phyloP scores from a whole-genome alignment of 2,888 invertebrate genomes.

The Apoda limacodes region DNA sequence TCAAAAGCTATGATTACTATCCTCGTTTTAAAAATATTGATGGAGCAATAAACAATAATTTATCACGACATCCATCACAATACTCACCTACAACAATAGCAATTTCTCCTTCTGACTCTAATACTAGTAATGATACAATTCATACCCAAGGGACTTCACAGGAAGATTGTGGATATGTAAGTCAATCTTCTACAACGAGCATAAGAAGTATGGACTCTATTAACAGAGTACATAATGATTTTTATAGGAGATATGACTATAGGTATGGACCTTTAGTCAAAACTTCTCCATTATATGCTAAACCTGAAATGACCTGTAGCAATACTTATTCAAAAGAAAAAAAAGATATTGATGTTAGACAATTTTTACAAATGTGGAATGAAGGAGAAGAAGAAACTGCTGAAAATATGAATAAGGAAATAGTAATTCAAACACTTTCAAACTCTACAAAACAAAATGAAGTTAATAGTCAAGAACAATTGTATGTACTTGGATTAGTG shows the following conservation, averaged over 20 bases:
- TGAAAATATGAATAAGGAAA: slow-evolving; percentile 39
- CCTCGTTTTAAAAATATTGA: slow-evolving; percentile 42
- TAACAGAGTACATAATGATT: slow-evolving; percentile 38
- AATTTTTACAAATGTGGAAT: slow-evolving; percentile 65
- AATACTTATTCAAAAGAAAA: slow-evolving; percentile 33
- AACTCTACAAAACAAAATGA: slow-evolving; percentile 25
- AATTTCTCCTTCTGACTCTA: slow-evolving; percentile 60
- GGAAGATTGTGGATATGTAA: slow-evolving; percentile 64
- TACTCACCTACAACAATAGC: slow-evolving; percentile 54
- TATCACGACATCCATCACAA: slow-evolving; percentile 42
- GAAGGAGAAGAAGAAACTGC: slow-evolving; percentile 58
- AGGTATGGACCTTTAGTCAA: slow-evolving; percentile 34
- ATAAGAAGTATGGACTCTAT: slow-evolving; percentile 51
- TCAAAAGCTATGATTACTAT: slow-evolving; percentile 47
- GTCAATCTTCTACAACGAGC: slow-evolving; percentile 57
- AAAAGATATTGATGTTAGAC: slow-evolving; percentile 52
- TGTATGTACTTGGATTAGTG: slow-evolving; percentile 59
- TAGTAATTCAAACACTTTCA: slow-evolving; percentile 23
- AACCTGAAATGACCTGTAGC: slow-evolving; percentile 25
- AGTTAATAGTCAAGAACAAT: slow-evolving; percentile 47
- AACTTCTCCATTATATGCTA: slow-evolving; percentile 27
- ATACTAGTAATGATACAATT: slow-evolving; percentile 47
- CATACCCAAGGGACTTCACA: slow-evolving; percentile 40
- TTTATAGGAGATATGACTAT: slow-evolving; percentile 41
- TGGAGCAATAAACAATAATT: slow-evolving; percentile 35